These are phyloP conservation scores for Mormyrops boulengeri DNA, from an alignment of 2,797 vertebrate genomes.

Conservation along the genomic window DNA sequence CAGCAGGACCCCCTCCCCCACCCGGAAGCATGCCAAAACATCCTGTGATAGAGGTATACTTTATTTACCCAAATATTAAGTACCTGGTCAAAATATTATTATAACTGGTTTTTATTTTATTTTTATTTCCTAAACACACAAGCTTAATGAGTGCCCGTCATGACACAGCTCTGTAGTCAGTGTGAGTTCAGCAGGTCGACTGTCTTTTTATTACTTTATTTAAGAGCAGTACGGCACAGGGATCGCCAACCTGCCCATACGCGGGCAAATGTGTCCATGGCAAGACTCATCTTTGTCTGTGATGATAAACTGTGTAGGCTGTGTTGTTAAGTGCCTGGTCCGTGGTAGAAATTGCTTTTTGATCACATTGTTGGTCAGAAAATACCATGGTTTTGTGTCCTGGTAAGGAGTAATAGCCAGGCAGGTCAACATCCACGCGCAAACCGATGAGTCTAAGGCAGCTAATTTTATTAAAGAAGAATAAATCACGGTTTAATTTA, in stretches of 20 bases:
- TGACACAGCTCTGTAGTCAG: neutral
- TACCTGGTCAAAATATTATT: neutral
- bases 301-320: neutral
- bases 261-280: neutral
- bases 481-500: neutral
- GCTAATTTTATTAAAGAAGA: neutral
- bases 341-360: neutral
- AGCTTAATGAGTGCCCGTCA: neutral
- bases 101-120: neutral
- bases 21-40: no score
- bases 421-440: neutral
- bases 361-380: neutral
- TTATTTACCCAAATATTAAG: neutral
- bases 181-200: neutral
- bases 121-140: neutral
- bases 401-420: neutral
- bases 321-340: neutral
- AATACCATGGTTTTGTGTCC: neutral
- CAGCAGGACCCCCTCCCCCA: constrained; percentile 36
- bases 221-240: neutral
- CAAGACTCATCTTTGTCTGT: neutral
- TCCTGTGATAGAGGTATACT: neutral
- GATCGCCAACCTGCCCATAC: neutral
- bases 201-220: neutral
- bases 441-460: neutral